Conservation (phyloP, 2,888 invertebrate species). For the Orthosia gothica region DNA sequence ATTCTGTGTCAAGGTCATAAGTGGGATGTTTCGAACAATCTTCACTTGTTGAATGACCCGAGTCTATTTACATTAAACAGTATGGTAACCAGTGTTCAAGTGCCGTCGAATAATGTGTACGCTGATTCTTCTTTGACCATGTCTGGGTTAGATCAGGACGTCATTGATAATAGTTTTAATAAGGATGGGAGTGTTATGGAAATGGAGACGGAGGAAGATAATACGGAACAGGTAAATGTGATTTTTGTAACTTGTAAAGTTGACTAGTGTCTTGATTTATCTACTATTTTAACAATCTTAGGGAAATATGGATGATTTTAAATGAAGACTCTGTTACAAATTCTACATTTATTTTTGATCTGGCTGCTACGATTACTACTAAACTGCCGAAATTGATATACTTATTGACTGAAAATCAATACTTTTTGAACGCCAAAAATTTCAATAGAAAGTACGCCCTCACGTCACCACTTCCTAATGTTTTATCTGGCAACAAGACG, state of each 20-base stretch:
- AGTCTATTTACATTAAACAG: constrained; percentile 88
- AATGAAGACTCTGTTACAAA: too few species aligned
- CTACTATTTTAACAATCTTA: too few species aligned
- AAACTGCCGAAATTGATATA: too few species aligned
- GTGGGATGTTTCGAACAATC: constrained; percentile 93
- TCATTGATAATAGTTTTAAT: constrained; percentile 83
- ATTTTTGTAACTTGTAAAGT: not conserved
- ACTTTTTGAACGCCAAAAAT: too few species aligned
- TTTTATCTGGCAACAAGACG: too few species aligned
- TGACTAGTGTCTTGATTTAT: too few species aligned
- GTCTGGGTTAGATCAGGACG: constrained; percentile 91
- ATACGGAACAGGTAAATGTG: constrained; percentile 82
- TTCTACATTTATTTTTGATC: too few species aligned
- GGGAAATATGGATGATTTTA: too few species aligned
- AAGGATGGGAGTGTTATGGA: constrained; percentile 71
- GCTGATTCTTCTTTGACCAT: constrained; percentile 91
- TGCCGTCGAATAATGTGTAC: constrained; percentile 84
- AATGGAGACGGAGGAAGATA: constrained; percentile 78
- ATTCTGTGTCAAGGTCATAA: constrained; percentile 93
- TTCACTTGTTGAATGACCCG: constrained; percentile 90
- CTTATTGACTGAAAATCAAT: too few species aligned
- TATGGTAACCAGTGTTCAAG: constrained; percentile 88
- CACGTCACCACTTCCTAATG: too few species aligned
- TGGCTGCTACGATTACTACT: too few species aligned
- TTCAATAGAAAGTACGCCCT: too few species aligned